Evolutionary conservation across 2,113 vertebrate species (phyloP).

Genomic region (Mixornis gularis): DNA sequence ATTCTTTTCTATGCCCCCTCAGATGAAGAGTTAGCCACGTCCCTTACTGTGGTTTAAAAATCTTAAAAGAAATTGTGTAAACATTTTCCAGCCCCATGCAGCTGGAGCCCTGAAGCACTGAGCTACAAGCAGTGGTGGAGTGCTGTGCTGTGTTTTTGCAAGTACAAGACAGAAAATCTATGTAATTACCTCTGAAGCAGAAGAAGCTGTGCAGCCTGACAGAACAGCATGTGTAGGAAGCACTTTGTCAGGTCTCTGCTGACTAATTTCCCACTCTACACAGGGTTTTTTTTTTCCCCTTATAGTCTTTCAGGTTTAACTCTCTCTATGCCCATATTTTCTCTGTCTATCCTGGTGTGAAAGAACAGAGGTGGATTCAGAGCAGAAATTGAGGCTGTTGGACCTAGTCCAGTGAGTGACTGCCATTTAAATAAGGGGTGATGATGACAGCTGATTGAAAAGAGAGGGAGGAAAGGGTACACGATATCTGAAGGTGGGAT

Average conservation of each 20-base stretch:
- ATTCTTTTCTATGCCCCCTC: not conserved
- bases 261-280: slow-evolving; percentile 76
- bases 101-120: slow-evolving; percentile 85
- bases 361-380: not conserved
- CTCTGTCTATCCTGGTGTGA: not conserved
- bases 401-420: not conserved
- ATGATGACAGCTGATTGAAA: not conserved
- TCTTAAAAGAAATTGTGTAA: slow-evolving; percentile 72
- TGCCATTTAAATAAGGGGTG: not conserved
- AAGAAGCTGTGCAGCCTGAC: slow-evolving; percentile 89
- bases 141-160: slow-evolving; percentile 94
- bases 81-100: slow-evolving; percentile 71
- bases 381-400: not conserved
- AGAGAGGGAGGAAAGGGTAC: not conserved
- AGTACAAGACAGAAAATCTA: slow-evolving; percentile 99
- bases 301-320: slow-evolving; percentile 50
- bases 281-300: not conserved
- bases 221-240: slow-evolving; percentile 87
- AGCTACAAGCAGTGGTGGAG: slow-evolving; percentile 81
- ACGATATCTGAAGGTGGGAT: not conserved
- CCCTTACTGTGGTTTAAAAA: slow-evolving; percentile 57
- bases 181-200: slow-evolving; percentile 99
- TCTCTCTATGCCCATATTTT: not conserved
- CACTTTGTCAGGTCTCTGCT: slow-evolving; percentile 83
- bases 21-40: slow-evolving; percentile 3